Conservation (phyloP, 2,113 vertebrate genomes). For the Cottus gobio region DNA sequence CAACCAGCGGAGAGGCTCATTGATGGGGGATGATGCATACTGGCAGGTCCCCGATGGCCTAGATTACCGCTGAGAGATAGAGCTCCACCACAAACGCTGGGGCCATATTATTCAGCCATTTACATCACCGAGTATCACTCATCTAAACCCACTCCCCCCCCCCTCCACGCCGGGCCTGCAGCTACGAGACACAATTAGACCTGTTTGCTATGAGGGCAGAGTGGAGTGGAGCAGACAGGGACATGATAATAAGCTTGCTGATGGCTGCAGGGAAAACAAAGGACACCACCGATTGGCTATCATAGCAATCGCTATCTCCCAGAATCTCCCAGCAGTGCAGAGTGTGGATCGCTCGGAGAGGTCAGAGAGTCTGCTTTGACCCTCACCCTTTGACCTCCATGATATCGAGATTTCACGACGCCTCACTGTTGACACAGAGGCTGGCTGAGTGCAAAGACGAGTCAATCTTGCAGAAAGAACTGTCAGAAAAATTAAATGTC, state of each 20-base stretch:
- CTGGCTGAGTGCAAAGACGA: slow-evolving; percentile 14
- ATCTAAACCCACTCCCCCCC: slow-evolving; percentile 59
- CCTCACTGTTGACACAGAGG: slow-evolving; percentile 36
- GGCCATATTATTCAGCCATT: slow-evolving; percentile 86
- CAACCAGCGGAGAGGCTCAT: slow-evolving; percentile 80
- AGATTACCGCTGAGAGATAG: slow-evolving; percentile 76
- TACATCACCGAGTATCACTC: slow-evolving; percentile 80
- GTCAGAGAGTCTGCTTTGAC: slow-evolving; percentile 50
- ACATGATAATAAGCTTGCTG: slow-evolving; percentile 77
- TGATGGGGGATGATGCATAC: slow-evolving; percentile 78
- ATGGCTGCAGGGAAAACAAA: slow-evolving; percentile 73
- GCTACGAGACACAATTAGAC: slow-evolving; percentile 78
- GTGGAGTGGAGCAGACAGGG: slow-evolving; percentile 71
- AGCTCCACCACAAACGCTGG: slow-evolving; percentile 70
- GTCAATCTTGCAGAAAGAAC: slow-evolving; percentile 16
- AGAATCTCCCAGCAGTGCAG: slow-evolving; percentile 43
- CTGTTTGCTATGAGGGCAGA: slow-evolving; percentile 82
- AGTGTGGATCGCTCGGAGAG: slow-evolving; percentile 35
- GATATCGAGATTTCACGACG: slow-evolving; percentile 31
- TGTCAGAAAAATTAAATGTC: slow-evolving; percentile 3
- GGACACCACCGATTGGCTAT: slow-evolving; percentile 61
- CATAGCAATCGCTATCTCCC: slow-evolving; percentile 52
- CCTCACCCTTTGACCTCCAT: slow-evolving; percentile 48
- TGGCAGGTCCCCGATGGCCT: slow-evolving; percentile 78
- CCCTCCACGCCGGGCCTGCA: slow-evolving; percentile 63